These are phyloP conservation scores for Brachionus sp. DNA, from an alignment of 1,140 invertebrate species.

Conservation along the genomic window DNA sequence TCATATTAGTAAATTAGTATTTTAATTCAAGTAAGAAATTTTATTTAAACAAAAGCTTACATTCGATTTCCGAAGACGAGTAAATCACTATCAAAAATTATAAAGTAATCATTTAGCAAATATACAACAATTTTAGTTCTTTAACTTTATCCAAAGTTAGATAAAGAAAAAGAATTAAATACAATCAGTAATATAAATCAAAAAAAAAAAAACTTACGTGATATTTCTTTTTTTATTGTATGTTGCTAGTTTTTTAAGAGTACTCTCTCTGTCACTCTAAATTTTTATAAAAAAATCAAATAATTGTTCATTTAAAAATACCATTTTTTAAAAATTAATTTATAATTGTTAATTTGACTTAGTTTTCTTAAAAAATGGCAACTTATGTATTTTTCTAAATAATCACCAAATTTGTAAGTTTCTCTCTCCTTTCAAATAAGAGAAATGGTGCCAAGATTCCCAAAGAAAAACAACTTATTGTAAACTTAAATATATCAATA, in stretches of 20 bases:
- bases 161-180: background rate
- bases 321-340: background rate
- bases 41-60: constrained; percentile 27
- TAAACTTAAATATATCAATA: background rate
- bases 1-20: background rate
- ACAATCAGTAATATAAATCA: background rate
- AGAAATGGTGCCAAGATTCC: constrained; percentile 42
- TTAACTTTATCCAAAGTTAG: background rate
- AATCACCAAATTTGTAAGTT: constrained; percentile 36
- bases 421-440: constrained; percentile 25
- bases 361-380: background rate
- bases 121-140: background rate
- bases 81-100: background rate
- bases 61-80: constrained; percentile 14
- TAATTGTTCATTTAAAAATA: background rate
- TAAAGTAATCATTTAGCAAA: background rate
- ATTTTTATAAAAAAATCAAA: background rate
- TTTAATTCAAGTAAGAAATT: background rate
- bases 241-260: constrained; percentile 34
- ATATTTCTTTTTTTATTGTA: constrained; percentile 40
- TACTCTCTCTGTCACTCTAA: constrained; percentile 38
- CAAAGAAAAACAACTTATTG: constrained; percentile 23
- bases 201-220: background rate
- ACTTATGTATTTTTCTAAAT: background rate
- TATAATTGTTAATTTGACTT: background rate